Evolutionary conservation across 2,797 vertebrate species (phyloP).

Genomic region (Melopsittacus undulatus): DNA sequence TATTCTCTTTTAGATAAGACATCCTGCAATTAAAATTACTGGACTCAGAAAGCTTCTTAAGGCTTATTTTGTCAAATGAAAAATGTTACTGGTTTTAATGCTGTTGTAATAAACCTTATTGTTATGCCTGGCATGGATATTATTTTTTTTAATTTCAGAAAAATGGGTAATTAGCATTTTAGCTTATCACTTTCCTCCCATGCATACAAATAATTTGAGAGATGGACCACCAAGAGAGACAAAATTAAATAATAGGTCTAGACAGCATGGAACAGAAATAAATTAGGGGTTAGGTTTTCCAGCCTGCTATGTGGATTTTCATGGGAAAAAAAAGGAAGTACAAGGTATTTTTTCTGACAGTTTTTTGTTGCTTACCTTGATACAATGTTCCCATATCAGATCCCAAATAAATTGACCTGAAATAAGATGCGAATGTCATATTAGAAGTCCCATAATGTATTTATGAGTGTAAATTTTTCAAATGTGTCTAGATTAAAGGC

Average conservation of each 20-base stretch:
- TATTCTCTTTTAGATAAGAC: conserved; percentile 50
- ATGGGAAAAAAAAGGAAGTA: background rate
- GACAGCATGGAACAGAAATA: conserved; percentile 61
- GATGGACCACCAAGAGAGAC: conserved; percentile 71
- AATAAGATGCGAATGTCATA: background rate
- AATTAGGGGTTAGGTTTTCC: conserved; percentile 67
- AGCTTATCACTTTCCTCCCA: conserved; percentile 74
- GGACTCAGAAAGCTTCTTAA: conserved; percentile 62
- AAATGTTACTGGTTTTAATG: conserved; percentile 64
- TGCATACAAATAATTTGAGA: conserved; percentile 77
- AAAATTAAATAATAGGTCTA: conserved; percentile 76
- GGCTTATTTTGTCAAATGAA: conserved; percentile 65
- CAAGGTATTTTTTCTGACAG: background rate
- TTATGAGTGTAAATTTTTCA: conserved; percentile 31
- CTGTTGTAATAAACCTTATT: conserved; percentile 69
- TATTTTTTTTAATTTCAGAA: conserved; percentile 63
- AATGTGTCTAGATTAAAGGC: conserved; percentile 13
- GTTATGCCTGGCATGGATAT: conserved; percentile 71
- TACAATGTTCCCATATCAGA: background rate
- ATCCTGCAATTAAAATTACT: conserved; percentile 56
- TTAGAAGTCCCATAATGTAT: conserved; percentile 32
- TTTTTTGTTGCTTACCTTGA: conserved; percentile 26
- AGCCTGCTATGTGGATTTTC: conserved; percentile 15
- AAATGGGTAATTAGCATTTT: conserved; percentile 79
- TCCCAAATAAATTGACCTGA: conserved; percentile 32